Base-by-base conservation (phyloP, 2,888 invertebrate species). In the Tanypteryx hageni region DNA sequence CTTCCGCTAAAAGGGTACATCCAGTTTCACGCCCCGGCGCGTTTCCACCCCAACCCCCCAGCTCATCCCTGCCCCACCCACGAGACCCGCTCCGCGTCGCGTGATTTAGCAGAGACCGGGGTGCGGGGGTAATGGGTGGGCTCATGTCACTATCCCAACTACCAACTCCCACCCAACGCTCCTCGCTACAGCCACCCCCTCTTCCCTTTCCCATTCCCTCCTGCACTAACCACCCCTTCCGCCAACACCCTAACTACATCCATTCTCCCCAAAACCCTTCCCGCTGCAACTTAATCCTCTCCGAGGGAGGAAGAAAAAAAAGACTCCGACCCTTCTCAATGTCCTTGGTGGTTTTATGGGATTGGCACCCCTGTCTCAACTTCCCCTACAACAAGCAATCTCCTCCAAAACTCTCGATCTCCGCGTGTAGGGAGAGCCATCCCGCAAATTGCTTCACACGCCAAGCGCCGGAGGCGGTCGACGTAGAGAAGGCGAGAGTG, bases 11-110 rank as follows among this genome's bases (percentile, higher is more conserved):
- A 86, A 89, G 76, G 27, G 44, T 14, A 64, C 89, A 89, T 89
- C 89, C 89, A 89, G 89, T 89, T 89, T 64, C 89, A 89, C 89
- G 89, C 89, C 89, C 64, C 89, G 89, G 31, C 89, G 64, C n/a
- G 44, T 44, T 44, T 44, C 1, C 44, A 44, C 44, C 44, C 44
- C 44, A 1, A 3, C 44, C 44, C 44, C 44, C 44, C 44, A 44
- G 5, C 44, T 44, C 44, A 3, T 44, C 44, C 44, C n/a, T n/a
- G n/a, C 61, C 64, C 89, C 89, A 31, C 84, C 22, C 31, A 14
- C 44, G n/a, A 76, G 27, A 76, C n/a, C 44, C 27, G 76, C 44
- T 76, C 76, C 76, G 76, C 76, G 76, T 22, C 44, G 64, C 89
- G 89, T 68, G 89, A 89, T 89, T 89, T 89, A 89, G 64, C 27